These are phyloP conservation scores for Poeciliopsis turrubarensis DNA, from an alignment of 2,113 vertebrate genomes.

Conservation along the genomic window DNA sequence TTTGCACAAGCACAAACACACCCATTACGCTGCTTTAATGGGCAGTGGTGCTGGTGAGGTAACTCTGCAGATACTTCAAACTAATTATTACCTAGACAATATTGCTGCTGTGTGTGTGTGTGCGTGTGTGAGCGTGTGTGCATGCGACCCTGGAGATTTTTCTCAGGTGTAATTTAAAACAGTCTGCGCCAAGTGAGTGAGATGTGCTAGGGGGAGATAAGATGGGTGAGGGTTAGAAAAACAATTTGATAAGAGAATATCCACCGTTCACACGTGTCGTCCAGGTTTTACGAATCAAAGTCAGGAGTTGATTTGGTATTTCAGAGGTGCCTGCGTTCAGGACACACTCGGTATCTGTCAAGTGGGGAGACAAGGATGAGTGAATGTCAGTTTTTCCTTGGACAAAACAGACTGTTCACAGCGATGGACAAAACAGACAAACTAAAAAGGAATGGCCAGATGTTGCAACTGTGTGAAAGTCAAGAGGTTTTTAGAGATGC, in stretches of 20 bases:
- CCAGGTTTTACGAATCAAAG: conserved; percentile 59
- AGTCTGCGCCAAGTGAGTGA: not conserved
- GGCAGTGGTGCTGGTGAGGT: conserved; percentile 47
- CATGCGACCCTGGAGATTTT: conserved; percentile 19
- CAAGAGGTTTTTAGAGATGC: not conserved
- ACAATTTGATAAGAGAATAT: not conserved
- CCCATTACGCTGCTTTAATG: conserved; percentile 37
- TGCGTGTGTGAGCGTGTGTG: not conserved
- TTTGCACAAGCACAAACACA: conserved; percentile 30
- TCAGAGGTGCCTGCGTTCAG: conserved; percentile 5
- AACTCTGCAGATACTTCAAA: conserved; percentile 54
- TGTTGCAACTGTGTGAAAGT: conserved; percentile 7
- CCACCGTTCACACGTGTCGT: conserved; percentile 4
- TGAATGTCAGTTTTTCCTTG: conserved; percentile 29
- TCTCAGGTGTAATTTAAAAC: conserved; percentile 30
- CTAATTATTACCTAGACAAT: conserved; percentile 45
- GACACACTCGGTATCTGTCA: conserved; percentile 22
- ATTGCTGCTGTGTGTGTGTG: not conserved
- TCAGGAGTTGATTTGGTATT: conserved; percentile 21
- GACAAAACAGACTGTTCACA: conserved; percentile 11
- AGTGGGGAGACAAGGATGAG: conserved; percentile 12
- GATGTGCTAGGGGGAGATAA: conserved; percentile 6
- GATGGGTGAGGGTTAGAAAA: not conserved
- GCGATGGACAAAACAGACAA: not conserved
- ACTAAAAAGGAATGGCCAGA: not conserved